Conservation (phyloP, 2,888 invertebrate genomes). For the Dusona sp. region DNA sequence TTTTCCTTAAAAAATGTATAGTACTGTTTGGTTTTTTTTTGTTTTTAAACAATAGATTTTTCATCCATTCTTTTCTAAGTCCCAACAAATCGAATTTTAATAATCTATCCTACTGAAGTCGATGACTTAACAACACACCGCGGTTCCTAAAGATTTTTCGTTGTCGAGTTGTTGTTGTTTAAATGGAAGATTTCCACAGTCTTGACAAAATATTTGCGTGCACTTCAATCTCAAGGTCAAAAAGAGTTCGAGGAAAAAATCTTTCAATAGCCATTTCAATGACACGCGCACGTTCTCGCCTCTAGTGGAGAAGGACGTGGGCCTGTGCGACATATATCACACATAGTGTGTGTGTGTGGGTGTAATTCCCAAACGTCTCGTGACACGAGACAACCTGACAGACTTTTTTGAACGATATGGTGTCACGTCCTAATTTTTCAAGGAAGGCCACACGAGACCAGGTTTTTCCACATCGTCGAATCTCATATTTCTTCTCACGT, state of each 20-base stretch:
- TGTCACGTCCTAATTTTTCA: conserved; percentile 17
- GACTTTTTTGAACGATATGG: conserved; percentile 4
- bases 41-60: no score
- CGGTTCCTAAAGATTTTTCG: background rate
- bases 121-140: background rate
- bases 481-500: conserved; percentile 1
- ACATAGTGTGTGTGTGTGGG: background rate
- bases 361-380: background rate
- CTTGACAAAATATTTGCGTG: background rate
- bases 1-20: background rate
- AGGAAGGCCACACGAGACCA: background rate
- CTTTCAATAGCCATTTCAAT: conserved; percentile 33
- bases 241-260: conserved; percentile 14
- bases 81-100: background rate
- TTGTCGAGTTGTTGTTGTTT: background rate
- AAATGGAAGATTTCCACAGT: background rate
- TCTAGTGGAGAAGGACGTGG: background rate
- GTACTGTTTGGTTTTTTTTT: no score
- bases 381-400: conserved; percentile 22
- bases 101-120: background rate
- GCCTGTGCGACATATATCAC: conserved; percentile 26
- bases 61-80: background rate
- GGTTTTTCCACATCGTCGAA: conserved; percentile 8
- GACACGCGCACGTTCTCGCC: conserved; percentile 15
- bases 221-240: conserved; percentile 10